These are phyloP conservation scores for Araneus ventricosus DNA, from an alignment of 1,140 invertebrate species.

Conservation along the genomic window DNA sequence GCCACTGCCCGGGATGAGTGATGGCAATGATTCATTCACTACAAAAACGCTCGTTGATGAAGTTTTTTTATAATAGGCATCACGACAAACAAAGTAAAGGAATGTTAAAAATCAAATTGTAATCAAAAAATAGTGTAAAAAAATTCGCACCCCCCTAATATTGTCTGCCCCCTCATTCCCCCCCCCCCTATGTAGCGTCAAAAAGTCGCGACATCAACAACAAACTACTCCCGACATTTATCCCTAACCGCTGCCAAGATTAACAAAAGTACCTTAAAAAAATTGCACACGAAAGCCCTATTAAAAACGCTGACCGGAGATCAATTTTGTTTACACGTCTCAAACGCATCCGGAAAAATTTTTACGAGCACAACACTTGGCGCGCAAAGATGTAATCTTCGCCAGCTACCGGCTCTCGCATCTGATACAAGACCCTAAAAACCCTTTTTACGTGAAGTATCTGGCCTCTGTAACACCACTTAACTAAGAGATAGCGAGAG, in stretches of 20 bases:
- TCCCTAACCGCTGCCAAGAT: neutral
- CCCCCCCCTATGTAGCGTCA: neutral
- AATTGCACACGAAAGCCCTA: neutral
- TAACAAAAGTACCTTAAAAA: neutral
- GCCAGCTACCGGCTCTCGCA: neutral
- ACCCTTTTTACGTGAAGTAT: conserved; percentile 45
- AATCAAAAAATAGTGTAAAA: too few relatives aligned
- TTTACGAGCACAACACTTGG: conserved; percentile 29
- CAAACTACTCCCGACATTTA: neutral
- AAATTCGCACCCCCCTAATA: too few relatives aligned
- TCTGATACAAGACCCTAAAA: conserved; percentile 12
- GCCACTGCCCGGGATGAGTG: too few relatives aligned
- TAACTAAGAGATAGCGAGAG: conserved; percentile 42
- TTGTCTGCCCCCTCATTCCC: neutral
- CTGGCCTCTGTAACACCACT: conserved; percentile 8
- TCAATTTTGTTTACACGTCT: conserved; percentile 19
- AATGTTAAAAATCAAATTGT: too few relatives aligned
- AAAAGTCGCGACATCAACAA: neutral
- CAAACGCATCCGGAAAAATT: neutral
- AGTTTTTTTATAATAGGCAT: too few relatives aligned
- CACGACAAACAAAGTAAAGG: too few relatives aligned
- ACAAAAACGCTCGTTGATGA: too few relatives aligned
- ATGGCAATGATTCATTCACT: too few relatives aligned
- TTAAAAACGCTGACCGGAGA: neutral
- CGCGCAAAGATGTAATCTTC: neutral